Conservation (phyloP, 1,140 invertebrate genomes). For the Caenorhabditis inopinata region DNA sequence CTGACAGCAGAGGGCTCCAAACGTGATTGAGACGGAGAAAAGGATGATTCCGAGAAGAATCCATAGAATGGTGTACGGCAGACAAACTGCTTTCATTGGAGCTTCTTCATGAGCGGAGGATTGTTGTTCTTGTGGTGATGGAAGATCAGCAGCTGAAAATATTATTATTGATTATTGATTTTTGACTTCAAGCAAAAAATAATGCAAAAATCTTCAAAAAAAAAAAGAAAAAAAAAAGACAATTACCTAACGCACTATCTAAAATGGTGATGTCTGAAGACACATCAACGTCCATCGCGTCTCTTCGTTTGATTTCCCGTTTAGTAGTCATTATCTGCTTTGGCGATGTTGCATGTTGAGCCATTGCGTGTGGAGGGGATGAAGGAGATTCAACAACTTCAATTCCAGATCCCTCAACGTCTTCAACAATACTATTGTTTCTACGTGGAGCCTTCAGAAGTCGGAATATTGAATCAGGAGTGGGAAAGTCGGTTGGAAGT, state of each 20-base stretch:
- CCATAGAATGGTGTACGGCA: constrained; percentile 27
- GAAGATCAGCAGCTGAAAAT: constrained; percentile 8
- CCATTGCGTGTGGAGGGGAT: neutral
- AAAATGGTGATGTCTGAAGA: constrained; percentile 62
- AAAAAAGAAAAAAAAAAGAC: neutral
- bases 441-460: neutral
- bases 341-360: constrained; percentile 16
- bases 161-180: neutral
- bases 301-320: constrained; percentile 39
- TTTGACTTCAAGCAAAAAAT: neutral
- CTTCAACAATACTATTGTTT: neutral
- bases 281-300: constrained; percentile 60
- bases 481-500: constrained; percentile 11
- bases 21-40: constrained; percentile 15
- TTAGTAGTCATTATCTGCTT: neutral
- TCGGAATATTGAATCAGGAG: constrained; percentile 9
- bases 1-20: constrained; percentile 27
- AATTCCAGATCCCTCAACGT: constrained; percentile 8
- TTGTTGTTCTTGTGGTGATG: constrained; percentile 18
- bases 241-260: constrained; percentile 56
- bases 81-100: constrained; percentile 10
- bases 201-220: too few species aligned
- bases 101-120: neutral
- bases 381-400: neutral
- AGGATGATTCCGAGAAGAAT: constrained; percentile 29